Percentiles rank a stretch among this genome's conserved stretches.
Evolutionary conservation across 2,113 vertebrate genomes (phyloP).

Genomic region (Pachycephala philippinensis): DNA sequence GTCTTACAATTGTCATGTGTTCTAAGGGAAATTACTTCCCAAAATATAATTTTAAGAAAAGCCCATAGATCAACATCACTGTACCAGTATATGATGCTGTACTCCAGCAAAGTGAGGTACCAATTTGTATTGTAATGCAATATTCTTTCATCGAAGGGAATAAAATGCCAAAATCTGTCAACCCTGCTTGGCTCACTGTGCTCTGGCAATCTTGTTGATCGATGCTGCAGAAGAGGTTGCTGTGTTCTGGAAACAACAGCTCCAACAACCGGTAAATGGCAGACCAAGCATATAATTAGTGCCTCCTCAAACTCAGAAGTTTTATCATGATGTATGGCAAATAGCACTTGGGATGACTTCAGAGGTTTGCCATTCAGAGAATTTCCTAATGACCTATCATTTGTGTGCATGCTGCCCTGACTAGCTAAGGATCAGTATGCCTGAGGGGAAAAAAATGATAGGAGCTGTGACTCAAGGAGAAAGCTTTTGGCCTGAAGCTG

Average conservation of each 20-base stretch:
- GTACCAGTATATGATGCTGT: not conserved
- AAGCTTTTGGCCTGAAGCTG: constrained; percentile 19
- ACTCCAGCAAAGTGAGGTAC: not conserved
- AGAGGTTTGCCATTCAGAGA: constrained; percentile 12
- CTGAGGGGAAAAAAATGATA: not conserved
- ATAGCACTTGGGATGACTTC: not conserved
- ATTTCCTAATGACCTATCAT: constrained; percentile 20
- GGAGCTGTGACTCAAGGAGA: not conserved
- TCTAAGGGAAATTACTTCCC: not conserved
- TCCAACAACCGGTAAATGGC: not conserved
- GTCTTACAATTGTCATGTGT: not conserved
- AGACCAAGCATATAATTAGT: not conserved
- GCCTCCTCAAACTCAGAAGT: not conserved
- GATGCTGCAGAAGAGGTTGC: not conserved
- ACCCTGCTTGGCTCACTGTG: not conserved
- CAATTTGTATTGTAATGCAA: not conserved
- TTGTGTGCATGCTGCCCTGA: not conserved
- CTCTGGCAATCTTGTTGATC: not conserved
- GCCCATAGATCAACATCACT: not conserved
- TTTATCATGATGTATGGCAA: not conserved
- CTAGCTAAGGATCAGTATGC: not conserved
- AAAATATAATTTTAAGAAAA: not conserved
- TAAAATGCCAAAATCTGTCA: not conserved
- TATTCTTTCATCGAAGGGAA: not conserved
- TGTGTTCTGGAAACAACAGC: not conserved